Conservation (phyloP, 2,888 invertebrate species). For the Drosophila nr. medialis region DNA sequence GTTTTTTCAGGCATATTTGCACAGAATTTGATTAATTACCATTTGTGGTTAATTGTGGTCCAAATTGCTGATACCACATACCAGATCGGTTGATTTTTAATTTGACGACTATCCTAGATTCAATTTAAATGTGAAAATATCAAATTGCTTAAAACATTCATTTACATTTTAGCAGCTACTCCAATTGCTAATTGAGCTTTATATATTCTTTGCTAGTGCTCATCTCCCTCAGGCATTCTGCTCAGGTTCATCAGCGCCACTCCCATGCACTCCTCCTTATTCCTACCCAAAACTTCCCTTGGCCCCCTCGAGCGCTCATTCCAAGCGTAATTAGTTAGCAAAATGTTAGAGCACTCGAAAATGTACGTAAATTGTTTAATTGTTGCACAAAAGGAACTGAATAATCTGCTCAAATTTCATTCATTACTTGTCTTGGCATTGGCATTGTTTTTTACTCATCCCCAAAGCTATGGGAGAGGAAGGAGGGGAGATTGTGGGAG, state of each 20-base stretch:
- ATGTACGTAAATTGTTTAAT: conserved; percentile 77
- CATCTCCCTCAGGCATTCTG: conserved; percentile 36
- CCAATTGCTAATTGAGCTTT: conserved; percentile 47
- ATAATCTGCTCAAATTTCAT: conserved; percentile 76
- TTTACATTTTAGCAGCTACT: conserved; percentile 8
- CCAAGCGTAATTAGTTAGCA: conserved; percentile 72
- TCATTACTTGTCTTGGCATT: conserved; percentile 63
- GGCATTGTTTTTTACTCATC: conserved; percentile 22
- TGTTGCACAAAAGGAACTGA: conserved; percentile 75
- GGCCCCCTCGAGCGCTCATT: conserved; percentile 18
- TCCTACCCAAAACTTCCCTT: background rate
- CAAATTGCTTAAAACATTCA: background rate
- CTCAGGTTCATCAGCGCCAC: conserved; percentile 55
- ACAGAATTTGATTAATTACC: background rate
- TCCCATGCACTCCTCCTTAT: background rate
- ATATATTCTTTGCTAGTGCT: conserved; percentile 43
- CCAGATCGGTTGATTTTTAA: background rate
- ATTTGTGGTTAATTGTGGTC: no score
- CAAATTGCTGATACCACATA: background rate
- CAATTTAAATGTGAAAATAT: conserved; percentile 1
- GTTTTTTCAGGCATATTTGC: background rate
- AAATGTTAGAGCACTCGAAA: conserved; percentile 67
- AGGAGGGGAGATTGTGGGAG: background rate
- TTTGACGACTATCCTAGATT: background rate
- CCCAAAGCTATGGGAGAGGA: background rate